phyloP scores from a whole-genome alignment of 2,888 invertebrate genomes.

The Xestia xanthographa region DNA sequence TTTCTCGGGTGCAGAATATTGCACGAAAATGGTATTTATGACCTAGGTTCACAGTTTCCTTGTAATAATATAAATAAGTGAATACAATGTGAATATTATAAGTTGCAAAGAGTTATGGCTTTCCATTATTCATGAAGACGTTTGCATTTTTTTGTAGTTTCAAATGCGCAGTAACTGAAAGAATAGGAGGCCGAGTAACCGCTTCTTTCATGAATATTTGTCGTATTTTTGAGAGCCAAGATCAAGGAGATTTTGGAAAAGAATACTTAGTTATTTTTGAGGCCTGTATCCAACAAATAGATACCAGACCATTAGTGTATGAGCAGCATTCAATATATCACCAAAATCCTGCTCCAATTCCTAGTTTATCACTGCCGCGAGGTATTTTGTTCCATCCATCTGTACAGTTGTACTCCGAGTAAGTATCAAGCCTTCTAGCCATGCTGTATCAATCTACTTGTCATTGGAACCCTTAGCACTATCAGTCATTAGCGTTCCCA shows the following conservation, averaged over 20 bases:
- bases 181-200: too few species aligned
- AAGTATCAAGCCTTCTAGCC: neutral
- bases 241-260: neutral
- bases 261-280: neutral
- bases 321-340: neutral
- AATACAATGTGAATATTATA: slow-evolving; percentile 7
- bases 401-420: neutral
- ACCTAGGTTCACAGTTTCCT: neutral
- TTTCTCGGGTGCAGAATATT: too few species aligned
- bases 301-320: neutral
- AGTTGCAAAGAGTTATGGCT: neutral
- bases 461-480: neutral
- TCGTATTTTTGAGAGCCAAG: neutral
- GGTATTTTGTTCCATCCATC: neutral
- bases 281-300: neutral
- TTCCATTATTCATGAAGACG: slow-evolving; percentile 3
- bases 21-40: neutral
- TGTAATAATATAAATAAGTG: neutral
- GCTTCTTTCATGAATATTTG: neutral
- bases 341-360: neutral
- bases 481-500: neutral
- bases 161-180: too few species aligned
- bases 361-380: neutral
- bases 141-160: neutral
- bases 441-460: neutral